Conservation (phyloP, 2,888 invertebrate species). For the Hermaeophaga mercurialis region DNA sequence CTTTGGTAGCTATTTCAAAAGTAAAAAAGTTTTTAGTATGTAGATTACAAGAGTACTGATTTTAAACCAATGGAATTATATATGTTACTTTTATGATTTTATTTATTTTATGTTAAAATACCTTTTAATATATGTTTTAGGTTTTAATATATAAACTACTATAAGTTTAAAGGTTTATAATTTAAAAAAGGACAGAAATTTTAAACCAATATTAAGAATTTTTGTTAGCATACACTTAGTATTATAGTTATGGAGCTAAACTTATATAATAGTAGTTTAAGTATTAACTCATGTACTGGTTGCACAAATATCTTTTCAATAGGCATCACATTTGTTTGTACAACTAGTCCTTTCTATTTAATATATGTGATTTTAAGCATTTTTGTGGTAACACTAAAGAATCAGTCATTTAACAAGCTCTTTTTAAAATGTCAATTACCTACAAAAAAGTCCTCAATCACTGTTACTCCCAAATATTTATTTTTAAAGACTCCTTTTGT, state of each 20-base stretch:
- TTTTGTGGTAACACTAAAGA: background rate
- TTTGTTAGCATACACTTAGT: too few relatives aligned
- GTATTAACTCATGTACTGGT: constrained; percentile 5
- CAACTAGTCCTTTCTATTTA: too few relatives aligned
- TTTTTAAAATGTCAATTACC: constrained; percentile 32
- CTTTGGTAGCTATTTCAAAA: constrained; percentile 18
- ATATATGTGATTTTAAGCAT: constrained; percentile 11
- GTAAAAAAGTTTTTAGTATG: constrained; percentile 6
- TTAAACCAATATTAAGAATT: too few relatives aligned
- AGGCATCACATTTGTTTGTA: background rate
- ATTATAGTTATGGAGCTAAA: too few relatives aligned
- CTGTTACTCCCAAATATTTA: constrained; percentile 14
- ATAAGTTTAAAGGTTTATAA: background rate
- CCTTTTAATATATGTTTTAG: constrained; percentile 18
- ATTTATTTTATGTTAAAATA: constrained; percentile 16
- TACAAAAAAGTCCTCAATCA: background rate
- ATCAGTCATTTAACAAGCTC: background rate
- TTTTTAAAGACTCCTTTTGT: constrained; percentile 35
- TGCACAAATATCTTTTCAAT: constrained; percentile 2
- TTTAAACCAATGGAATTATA: constrained; percentile 15
- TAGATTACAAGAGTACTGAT: constrained; percentile 12
- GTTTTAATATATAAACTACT: constrained; percentile 19
- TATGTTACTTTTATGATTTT: constrained; percentile 13
- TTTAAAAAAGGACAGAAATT: too few relatives aligned
- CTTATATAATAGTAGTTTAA: constrained; percentile 15